Evolutionary conservation across 2,797 vertebrate species (phyloP), one percentile per base, ranked within the genome.

Genomic region (Acanthurus tractus): DNA sequence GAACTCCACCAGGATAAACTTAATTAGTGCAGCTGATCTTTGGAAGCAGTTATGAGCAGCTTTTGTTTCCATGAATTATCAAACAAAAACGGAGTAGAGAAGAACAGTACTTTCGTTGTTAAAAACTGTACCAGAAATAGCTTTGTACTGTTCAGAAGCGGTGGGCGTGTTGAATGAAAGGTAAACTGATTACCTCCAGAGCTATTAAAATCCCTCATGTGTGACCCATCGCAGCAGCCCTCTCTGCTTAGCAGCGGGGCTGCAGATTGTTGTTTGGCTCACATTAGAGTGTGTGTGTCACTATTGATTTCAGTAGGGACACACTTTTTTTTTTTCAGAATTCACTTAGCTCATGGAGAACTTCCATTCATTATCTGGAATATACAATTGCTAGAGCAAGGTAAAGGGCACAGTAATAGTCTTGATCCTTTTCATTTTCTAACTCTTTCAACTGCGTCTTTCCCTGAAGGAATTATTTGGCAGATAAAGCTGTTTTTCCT

Each of bases 171-270:
- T 91, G 87, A 92, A 93, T 90, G 90, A 85, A 91, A 90, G 86
- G 86, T 81, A 90, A 86, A 79, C 83, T 88, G 90, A 94, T 94
- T 94, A 94, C 92, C 81, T 81, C 58, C 66, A 44, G 79, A 88
- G 86, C 92, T 90, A 94, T 93, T 94, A 92, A 94, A 94, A 88
- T 77, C 90, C 81, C 85, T 93, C 87, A 85, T 92, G 92, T 90
- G 92, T 94, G 91, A 93, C 91, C 86, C 54, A 69, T 79, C 82
- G 65, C 68, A 58, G 80, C 65, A 85, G 61, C 87, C 82, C 63
- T 63, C 70, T 86, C 70, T 54, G 73, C 84, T 85, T 85, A 82
- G 74, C 85, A 65, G 83, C 62, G 12, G 45, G 64, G 48, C 76
- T 59, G 57, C 77, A 81, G 72, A 81, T 82, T 81, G 82, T 78